A percentile compares a stretch with the other conserved stretches of the same genome.
These are phyloP conservation scores for Limnephilus marmoratus DNA, from an alignment of 2,888 invertebrate genomes.

Conservation along the genomic window DNA sequence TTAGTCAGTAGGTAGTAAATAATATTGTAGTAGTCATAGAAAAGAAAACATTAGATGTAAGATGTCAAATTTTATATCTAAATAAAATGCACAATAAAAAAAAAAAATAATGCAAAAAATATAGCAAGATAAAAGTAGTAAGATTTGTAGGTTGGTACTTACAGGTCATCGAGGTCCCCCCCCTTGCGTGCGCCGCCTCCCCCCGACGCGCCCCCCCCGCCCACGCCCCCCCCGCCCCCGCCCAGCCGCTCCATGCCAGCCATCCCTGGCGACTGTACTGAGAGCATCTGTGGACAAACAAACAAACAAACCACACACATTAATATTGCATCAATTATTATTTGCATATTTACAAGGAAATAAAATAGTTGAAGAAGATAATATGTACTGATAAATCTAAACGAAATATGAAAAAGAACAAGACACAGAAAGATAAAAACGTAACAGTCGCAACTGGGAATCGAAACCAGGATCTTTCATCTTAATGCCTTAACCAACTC, in stretches of 20 bases:
- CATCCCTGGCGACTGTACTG: constrained; percentile 85
- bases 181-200: constrained; percentile 46
- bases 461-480: too few species aligned
- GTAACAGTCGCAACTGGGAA: too few species aligned
- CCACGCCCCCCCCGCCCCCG: constrained; percentile 80
- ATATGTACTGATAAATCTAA: too few species aligned
- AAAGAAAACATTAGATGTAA: too few species aligned
- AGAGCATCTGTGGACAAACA: constrained; percentile 82
- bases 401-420: too few species aligned
- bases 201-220: constrained; percentile 79
- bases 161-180: constrained; percentile 73
- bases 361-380: background rate
- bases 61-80: too few species aligned
- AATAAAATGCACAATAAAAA: too few species aligned
- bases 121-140: background rate
- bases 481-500: too few species aligned
- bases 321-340: constrained; percentile 67
- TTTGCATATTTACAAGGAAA: background rate
- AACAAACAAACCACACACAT: constrained; percentile 67
- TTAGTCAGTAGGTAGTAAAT: too few species aligned
- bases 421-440: too few species aligned
- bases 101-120: too few species aligned
- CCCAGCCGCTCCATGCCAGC: constrained; percentile 85
- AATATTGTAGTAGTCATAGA: too few species aligned
- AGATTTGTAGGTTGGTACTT: constrained; percentile 49